Percentiles rank a stretch among this genome's conserved stretches.
These are phyloP conservation scores for Lycaena phlaeas DNA, from an alignment of 2,888 invertebrate genomes.

Conservation along the genomic window DNA sequence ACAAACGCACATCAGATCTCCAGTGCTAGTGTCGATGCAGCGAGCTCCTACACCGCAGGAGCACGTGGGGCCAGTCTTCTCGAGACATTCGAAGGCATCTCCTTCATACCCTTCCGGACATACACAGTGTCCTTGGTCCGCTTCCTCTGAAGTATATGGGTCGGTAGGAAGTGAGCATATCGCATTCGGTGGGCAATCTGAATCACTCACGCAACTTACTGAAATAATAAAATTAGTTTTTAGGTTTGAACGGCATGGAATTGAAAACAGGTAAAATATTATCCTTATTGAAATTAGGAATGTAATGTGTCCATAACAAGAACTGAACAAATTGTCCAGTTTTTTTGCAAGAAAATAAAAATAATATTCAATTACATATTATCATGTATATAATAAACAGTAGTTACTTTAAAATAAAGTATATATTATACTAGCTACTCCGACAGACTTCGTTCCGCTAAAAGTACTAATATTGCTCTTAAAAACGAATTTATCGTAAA, in stretches of 20 bases:
- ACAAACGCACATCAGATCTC: slow-evolving; percentile 84
- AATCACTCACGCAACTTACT: slow-evolving; percentile 82
- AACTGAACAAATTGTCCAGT: too few relatives aligned
- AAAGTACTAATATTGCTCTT: too few relatives aligned
- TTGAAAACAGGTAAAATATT: slow-evolving; percentile 15
- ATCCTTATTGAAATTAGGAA: too few relatives aligned
- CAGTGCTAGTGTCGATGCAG: slow-evolving; percentile 79
- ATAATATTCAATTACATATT: too few relatives aligned
- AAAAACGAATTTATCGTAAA: too few relatives aligned
- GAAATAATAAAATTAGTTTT: slow-evolving; percentile 40
- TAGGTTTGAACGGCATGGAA: too few relatives aligned
- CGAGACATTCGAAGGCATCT: slow-evolving; percentile 83
- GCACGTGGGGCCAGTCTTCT: slow-evolving; percentile 45
- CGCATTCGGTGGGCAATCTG: slow-evolving; percentile 88
- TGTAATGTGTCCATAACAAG: too few relatives aligned
- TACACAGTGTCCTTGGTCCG: slow-evolving; percentile 70
- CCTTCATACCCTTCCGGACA: slow-evolving; percentile 90
- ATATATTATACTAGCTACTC: too few relatives aligned
- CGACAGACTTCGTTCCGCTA: too few relatives aligned
- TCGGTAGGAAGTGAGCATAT: slow-evolving; percentile 75
- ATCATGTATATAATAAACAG: too few relatives aligned
- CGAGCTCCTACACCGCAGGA: slow-evolving; percentile 83
- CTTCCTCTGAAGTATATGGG: slow-evolving; percentile 41
- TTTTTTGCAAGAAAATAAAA: too few relatives aligned
- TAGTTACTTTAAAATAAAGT: too few relatives aligned